Evolutionary conservation across 1,140 invertebrate genomes (phyloP).

Genomic region (Aphaenogaster floridana): DNA sequence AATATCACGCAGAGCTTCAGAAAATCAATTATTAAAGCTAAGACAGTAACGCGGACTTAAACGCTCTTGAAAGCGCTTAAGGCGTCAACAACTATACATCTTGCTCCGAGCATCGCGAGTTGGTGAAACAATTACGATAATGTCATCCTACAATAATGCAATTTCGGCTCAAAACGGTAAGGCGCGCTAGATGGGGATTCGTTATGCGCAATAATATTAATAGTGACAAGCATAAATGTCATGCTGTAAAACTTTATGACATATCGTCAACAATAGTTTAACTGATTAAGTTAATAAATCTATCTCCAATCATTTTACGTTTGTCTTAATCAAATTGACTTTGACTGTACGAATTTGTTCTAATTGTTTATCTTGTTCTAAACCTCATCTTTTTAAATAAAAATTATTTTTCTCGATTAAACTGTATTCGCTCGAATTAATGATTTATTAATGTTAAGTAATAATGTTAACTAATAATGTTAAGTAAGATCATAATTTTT

Average conservation of each 20-base stretch:
- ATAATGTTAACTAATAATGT: neutral
- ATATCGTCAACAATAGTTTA: neutral
- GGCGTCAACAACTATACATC: conserved; percentile 37
- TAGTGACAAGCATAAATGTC: conserved; percentile 24
- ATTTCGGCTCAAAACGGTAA: conserved; percentile 41
- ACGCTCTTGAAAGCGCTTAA: conserved; percentile 28
- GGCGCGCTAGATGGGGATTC: conserved; percentile 4
- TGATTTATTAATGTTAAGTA: too few species aligned
- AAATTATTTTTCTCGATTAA: neutral
- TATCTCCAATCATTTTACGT: neutral
- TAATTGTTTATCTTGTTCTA: conserved; percentile 8
- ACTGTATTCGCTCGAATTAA: neutral
- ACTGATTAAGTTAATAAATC: neutral
- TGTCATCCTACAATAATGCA: conserved; percentile 43
- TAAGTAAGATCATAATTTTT: neutral
- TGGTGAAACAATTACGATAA: conserved; percentile 56
- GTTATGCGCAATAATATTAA: conserved; percentile 32
- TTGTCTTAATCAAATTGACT: neutral
- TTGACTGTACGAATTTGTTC: neutral
- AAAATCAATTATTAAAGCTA: conserved; percentile 28
- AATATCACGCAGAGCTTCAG: neutral
- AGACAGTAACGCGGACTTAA: conserved; percentile 27
- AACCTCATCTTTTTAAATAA: neutral
- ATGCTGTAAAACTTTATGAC: conserved; percentile 24
- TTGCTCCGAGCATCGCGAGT: conserved; percentile 42